A percentile compares a stretch with the other conserved stretches of the same genome.
These are phyloP conservation scores for Carcharodon carcharias DNA, from an alignment of 2,797 vertebrate genomes.

Conservation along the genomic window DNA sequence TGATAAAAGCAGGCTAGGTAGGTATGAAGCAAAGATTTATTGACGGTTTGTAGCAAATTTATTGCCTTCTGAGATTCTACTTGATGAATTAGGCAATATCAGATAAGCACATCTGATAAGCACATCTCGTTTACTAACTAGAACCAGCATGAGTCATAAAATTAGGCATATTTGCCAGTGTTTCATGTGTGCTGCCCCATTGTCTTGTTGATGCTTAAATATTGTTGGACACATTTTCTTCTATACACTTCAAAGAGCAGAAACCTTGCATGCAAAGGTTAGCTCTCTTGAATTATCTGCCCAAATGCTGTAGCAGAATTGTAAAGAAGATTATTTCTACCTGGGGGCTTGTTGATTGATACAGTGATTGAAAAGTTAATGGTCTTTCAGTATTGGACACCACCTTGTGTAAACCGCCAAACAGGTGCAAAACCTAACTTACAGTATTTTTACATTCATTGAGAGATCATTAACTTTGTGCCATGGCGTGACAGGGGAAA, in stretches of 20 bases:
- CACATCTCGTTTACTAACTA: not conserved
- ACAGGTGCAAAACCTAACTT: slow-evolving; percentile 49
- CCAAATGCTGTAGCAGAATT: slow-evolving; percentile 20
- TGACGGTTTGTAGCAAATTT: not conserved
- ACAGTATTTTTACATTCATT: slow-evolving; percentile 38
- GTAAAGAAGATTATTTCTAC: slow-evolving; percentile 34
- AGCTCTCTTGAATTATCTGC: not conserved
- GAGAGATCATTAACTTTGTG: slow-evolving; percentile 46
- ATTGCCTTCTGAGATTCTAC: not conserved
- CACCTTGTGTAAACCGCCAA: slow-evolving; percentile 47
- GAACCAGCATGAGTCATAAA: not conserved
- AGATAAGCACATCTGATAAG: not conserved
- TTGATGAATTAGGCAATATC: not conserved
- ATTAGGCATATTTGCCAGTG: not conserved
- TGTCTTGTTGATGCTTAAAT: slow-evolving; percentile 5
- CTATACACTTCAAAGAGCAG: slow-evolving; percentile 3
- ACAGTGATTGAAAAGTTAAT: slow-evolving; percentile 39
- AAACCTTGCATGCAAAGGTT: slow-evolving; percentile 26
- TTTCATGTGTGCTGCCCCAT: not conserved
- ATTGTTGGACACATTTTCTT: slow-evolving; percentile 6
- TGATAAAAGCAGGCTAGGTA: not conserved
- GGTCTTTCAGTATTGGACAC: slow-evolving; percentile 41
- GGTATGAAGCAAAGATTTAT: not conserved
- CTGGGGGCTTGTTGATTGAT: slow-evolving; percentile 25
- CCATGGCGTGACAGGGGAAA: slow-evolving; percentile 50